phyloP scores from a whole-genome alignment of 1,140 invertebrate genomes.

The Heliconius congener region DNA sequence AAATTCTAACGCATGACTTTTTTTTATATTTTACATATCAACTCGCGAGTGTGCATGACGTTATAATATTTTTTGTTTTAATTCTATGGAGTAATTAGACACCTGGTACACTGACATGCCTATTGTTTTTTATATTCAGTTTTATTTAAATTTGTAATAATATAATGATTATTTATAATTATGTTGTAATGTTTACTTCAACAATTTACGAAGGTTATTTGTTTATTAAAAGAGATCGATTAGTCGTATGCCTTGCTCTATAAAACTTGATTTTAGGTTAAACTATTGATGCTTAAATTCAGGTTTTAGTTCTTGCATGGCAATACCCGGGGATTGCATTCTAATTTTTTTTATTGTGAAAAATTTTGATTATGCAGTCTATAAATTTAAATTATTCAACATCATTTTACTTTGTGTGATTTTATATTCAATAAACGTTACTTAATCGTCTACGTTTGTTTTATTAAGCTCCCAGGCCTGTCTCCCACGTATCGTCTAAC shows the following conservation, averaged over 20 bases:
- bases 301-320: slow-evolving; percentile 77
- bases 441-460: slow-evolving; percentile 51
- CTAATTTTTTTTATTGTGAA: slow-evolving; percentile 70
- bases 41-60: slow-evolving; percentile 78
- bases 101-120: slow-evolving; percentile 65
- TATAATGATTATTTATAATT: slow-evolving; percentile 48
- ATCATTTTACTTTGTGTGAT: slow-evolving; percentile 54
- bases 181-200: slow-evolving; percentile 76
- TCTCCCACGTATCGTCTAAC: slow-evolving; percentile 50
- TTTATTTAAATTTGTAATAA: slow-evolving; percentile 38
- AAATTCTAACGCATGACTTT: slow-evolving; percentile 77
- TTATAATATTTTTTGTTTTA: slow-evolving; percentile 50
- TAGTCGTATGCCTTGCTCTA: slow-evolving; percentile 66
- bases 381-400: slow-evolving; percentile 51
- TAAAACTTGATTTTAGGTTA: slow-evolving; percentile 77
- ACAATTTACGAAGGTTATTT: slow-evolving; percentile 53
- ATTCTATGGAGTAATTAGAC: slow-evolving; percentile 56
- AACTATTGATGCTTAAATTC: slow-evolving; percentile 63
- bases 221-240: slow-evolving; percentile 48
- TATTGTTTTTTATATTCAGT: slow-evolving; percentile 49
- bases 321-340: slow-evolving; percentile 75
- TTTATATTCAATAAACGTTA: slow-evolving; percentile 60
- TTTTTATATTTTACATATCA: slow-evolving; percentile 63
- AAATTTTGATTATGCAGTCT: slow-evolving; percentile 80
- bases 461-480: slow-evolving; percentile 44